phyloP scores from a whole-genome alignment of 2,113 vertebrate genomes.

The Perca flavescens region DNA sequence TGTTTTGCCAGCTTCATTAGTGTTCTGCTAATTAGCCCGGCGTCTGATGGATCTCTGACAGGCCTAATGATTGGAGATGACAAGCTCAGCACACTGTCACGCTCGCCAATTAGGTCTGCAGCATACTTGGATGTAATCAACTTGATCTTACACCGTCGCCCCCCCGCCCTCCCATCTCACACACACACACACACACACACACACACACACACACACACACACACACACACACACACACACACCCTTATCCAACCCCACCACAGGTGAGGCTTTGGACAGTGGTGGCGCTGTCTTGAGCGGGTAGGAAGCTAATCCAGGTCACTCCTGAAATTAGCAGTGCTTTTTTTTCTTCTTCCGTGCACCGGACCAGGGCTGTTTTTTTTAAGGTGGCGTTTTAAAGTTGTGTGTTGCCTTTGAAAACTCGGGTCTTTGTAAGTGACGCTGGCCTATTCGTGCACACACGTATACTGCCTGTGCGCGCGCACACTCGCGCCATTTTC shows the following conservation, averaged over 20 bases:
- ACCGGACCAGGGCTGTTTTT: not conserved
- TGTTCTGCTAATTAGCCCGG: conserved; percentile 99
- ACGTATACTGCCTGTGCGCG: not conserved
- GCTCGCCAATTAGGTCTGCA: conserved; percentile 98
- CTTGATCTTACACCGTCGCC: conserved; percentile 97
- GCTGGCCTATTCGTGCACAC: not conserved
- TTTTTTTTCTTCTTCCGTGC: too few species aligned
- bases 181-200: not conserved
- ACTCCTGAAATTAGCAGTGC: not conserved
- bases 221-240: not conserved
- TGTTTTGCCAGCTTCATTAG: conserved; percentile 99
- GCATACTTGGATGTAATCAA: conserved; percentile 99
- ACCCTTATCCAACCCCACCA: conserved; percentile 61
- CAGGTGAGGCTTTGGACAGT: conserved; percentile 88
- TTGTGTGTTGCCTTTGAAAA: not conserved
- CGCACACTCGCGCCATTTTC: not conserved
- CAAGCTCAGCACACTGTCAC: conserved; percentile 98
- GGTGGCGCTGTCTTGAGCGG: not conserved
- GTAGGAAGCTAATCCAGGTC: not conserved
- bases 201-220: not conserved
- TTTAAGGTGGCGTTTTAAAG: not conserved
- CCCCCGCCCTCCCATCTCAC: conserved; percentile 23
- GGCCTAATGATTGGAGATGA: conserved; percentile 99
- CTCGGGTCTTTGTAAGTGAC: not conserved
- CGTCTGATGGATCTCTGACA: conserved; percentile 99